Base-by-base conservation (phyloP, 2,888 invertebrate species). In the Pseudococcus jackbeardsleyi region DNA sequence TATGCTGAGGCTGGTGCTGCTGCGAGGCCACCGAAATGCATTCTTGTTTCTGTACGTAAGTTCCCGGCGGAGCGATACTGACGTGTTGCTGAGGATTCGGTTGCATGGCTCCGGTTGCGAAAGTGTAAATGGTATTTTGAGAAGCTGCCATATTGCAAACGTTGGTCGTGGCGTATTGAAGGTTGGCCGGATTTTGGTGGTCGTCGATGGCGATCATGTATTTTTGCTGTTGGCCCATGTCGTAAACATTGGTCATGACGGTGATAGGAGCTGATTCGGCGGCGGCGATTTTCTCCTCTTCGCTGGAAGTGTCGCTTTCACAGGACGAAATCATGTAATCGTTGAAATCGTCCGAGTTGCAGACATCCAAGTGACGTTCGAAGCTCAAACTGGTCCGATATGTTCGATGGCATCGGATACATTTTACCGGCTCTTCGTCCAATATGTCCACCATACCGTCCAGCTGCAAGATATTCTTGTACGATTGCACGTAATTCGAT, bases 361-460 rank as follows among this genome's bases (percentile, higher is more conserved):
- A 97, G 39, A 94, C 94, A 11, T 94, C 93, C 89, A 96, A 92
- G 91, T 97, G 97, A 79, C 96, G 93, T 90, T 96, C 95, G 91
- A 95, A 97, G 88, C 96, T 96, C 89, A 95, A 95, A 89, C 95
- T 94, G 85, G 96, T 96, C 90, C 96, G 93, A 91, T 96, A 97
- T 2, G 96, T 96, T 91, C 97, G 95, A 90, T 96, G 96, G 91
- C 98, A 98, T 89, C 96, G 94, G 90, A 95, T 95, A 91, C 98
- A 98, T 90, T 96, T 95, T 0, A 97, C 97, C 9, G 96, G 95
- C 90, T 95, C 94, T 90, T 95, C 95, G 68, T 93, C 93, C 88
- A 93, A 82, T 8, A 88, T 82, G 15, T 88, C 88, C n/a, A 88
- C 59, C 88, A 88, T 88, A 19, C 88, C 88, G 17, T 88, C 88